Evolutionary conservation across 2,113 vertebrate genomes (phyloP).

Genomic region (Sander vitreus): DNA sequence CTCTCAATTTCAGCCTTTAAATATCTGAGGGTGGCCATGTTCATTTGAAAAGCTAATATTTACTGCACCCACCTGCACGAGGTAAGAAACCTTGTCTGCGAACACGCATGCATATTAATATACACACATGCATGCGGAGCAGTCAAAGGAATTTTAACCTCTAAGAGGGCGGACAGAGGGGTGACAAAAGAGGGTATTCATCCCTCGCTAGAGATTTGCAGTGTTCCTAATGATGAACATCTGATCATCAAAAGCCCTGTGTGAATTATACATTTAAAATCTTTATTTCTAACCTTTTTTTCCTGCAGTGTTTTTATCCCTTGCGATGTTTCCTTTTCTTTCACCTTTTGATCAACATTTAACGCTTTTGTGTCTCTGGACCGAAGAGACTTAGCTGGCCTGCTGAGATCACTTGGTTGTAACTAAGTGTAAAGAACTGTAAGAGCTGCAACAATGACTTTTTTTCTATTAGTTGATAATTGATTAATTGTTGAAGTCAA

Average conservation of each 20-base stretch:
- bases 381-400: neutral
- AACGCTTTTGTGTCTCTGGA: neutral
- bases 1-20: constrained; percentile 80
- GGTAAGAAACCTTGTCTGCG: constrained; percentile 52
- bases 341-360: neutral
- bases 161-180: constrained; percentile 47
- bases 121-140: constrained; percentile 25
- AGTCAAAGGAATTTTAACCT: constrained; percentile 63
- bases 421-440: neutral
- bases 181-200: constrained; percentile 74
- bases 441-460: neutral
- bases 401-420: neutral
- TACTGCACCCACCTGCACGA: constrained; percentile 78
- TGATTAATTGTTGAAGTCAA: neutral
- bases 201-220: constrained; percentile 47
- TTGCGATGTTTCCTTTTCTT: neutral
- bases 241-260: constrained; percentile 14
- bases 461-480: neutral
- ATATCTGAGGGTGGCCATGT: constrained; percentile 78
- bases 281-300: neutral
- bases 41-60: constrained; percentile 85
- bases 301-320: neutral
- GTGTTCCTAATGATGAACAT: constrained; percentile 46
- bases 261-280: constrained; percentile 3
- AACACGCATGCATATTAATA: constrained; percentile 62